Conservation (phyloP, 2,113 vertebrate genomes). For the Phalacrocorax aristotelis region DNA sequence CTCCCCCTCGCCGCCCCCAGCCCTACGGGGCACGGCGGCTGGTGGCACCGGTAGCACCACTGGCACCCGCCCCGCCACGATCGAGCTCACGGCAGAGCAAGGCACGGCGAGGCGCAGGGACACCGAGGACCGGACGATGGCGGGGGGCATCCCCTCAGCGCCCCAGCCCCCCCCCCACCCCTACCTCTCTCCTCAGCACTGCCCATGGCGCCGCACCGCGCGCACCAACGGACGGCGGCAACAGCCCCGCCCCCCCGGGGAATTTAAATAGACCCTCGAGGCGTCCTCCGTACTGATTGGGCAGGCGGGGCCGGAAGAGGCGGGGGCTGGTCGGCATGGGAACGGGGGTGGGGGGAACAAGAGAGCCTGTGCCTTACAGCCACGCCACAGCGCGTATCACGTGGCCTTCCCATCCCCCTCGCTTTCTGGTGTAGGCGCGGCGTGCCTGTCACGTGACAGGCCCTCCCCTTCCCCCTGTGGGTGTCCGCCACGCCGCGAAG, state of each 20-base stretch:
- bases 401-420: background rate
- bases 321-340: background rate
- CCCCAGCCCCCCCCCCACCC: background rate
- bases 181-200: constrained; percentile 18
- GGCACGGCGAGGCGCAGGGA: too few relatives aligned
- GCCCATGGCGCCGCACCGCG: background rate
- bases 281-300: background rate
- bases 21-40: fast-evolving
- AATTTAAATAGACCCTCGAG: background rate
- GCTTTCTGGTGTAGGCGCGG: fast-evolving
- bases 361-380: fast-evolving
- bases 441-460: background rate
- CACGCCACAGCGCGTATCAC: background rate
- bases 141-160: too few relatives aligned
- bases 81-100: too few relatives aligned
- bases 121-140: too few relatives aligned
- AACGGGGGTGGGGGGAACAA: background rate
- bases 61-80: background rate
- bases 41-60: too few relatives aligned
- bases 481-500: too few relatives aligned
- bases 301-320: background rate
- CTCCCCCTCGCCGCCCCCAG: fast-evolving
- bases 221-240: fast-evolving
- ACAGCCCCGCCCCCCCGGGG: background rate
- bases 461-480: too few relatives aligned